These are phyloP conservation scores for Platycheirus albimanus DNA, from an alignment of 2,888 invertebrate species.

Conservation along the genomic window DNA sequence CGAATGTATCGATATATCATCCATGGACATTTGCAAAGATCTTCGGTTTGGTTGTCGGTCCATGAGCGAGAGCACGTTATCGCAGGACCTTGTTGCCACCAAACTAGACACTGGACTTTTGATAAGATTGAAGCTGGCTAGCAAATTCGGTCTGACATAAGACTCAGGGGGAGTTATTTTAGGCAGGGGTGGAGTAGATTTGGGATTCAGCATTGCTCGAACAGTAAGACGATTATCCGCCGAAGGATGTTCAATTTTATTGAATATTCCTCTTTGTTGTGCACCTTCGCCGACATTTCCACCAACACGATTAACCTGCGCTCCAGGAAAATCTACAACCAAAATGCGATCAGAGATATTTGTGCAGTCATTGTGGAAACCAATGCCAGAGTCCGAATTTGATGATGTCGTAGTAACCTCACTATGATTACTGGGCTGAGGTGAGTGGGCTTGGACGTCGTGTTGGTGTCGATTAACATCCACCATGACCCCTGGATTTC, in stretches of 20 bases:
- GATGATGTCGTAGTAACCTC: conserved; percentile 92
- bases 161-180: conserved; percentile 57
- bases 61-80: conserved; percentile 84
- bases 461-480: conserved; percentile 55
- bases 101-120: conserved; percentile 79
- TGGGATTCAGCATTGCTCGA: conserved; percentile 87
- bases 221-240: conserved; percentile 84
- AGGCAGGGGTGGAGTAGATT: conserved; percentile 75
- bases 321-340: conserved; percentile 88
- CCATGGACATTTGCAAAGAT: conserved; percentile 84
- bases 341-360: conserved; percentile 92
- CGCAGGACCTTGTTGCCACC: conserved; percentile 83
- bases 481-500: conserved; percentile 77
- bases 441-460: conserved; percentile 86
- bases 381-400: conserved; percentile 97
- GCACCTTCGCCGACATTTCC: conserved; percentile 34
- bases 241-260: conserved; percentile 75
- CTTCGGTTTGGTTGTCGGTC: conserved; percentile 77
- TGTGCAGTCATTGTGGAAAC: conserved; percentile 94
- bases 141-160: conserved; percentile 77
- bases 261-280: conserved; percentile 80
- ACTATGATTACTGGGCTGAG: conserved; percentile 92
- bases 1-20: conserved; percentile 85
- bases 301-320: conserved; percentile 47
- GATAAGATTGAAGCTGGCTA: conserved; percentile 84